A percentile compares a stretch with the other conserved stretches of the same genome.
Conservation (phyloP, 2,888 invertebrate genomes). For the Acronicta leporina region DNA sequence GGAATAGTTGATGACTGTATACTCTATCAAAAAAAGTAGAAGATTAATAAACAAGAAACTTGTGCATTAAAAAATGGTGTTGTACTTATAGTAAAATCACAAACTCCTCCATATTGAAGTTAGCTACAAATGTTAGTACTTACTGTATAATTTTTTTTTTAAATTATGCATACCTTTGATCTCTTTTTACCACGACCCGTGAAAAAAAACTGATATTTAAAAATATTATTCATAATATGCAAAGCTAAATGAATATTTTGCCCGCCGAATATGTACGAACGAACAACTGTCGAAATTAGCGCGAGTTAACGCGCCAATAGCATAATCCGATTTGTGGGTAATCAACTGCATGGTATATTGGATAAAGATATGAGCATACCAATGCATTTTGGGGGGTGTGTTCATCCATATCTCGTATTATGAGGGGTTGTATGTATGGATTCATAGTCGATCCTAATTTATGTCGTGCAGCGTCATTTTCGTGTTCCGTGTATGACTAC, state of each 20-base stretch:
- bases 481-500: too few species aligned
- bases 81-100: too few species aligned
- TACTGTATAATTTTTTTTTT: too few species aligned
- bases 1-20: too few species aligned
- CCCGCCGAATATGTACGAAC: slow-evolving; percentile 49
- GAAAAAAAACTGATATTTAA: slow-evolving; percentile 40
- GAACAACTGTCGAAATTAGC: slow-evolving; percentile 61
- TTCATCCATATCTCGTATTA: slow-evolving; percentile 24
- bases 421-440: slow-evolving; percentile 20
- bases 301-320: slow-evolving; percentile 63
- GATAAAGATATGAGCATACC: slow-evolving; percentile 47
- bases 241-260: slow-evolving; percentile 55
- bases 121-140: too few species aligned
- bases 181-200: slow-evolving; percentile 11
- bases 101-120: too few species aligned
- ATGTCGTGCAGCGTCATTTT: neutral
- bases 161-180: neutral
- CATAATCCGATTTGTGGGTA: slow-evolving; percentile 60
- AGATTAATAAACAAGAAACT: too few species aligned
- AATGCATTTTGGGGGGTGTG: slow-evolving; percentile 32
- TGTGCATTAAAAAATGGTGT: too few species aligned
- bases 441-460: slow-evolving; percentile 5
- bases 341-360: slow-evolving; percentile 55
- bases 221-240: slow-evolving; percentile 47
- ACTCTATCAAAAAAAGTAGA: too few species aligned